These are phyloP conservation scores for Rhodeus uyekii DNA, from an alignment of 2,797 vertebrate species.

Conservation along the genomic window DNA sequence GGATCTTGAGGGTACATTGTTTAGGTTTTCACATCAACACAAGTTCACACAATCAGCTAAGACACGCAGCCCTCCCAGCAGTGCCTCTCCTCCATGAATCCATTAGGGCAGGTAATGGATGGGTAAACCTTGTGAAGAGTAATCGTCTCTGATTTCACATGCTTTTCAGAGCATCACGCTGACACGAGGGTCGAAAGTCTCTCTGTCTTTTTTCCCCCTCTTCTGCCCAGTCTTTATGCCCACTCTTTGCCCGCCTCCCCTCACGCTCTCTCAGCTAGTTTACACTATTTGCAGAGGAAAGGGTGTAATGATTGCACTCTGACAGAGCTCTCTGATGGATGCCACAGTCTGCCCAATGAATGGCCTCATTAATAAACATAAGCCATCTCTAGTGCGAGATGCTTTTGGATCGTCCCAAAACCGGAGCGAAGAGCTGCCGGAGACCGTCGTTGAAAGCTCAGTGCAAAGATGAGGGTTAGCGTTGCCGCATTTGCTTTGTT, in stretches of 20 bases:
- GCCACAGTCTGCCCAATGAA: slow-evolving; percentile 71
- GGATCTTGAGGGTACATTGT: slow-evolving; percentile 47
- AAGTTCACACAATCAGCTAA: slow-evolving; percentile 58
- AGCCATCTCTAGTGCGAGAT: slow-evolving; percentile 71
- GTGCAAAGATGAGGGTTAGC: background rate
- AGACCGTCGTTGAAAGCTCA: slow-evolving; percentile 16
- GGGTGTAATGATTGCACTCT: slow-evolving; percentile 78
- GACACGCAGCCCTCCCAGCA: slow-evolving; percentile 37
- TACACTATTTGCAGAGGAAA: slow-evolving; percentile 76
- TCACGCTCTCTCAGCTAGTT: slow-evolving; percentile 64
- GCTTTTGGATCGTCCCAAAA: slow-evolving; percentile 70
- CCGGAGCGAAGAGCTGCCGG: slow-evolving; percentile 43
- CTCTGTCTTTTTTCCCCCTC: slow-evolving; percentile 29
- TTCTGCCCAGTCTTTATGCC: slow-evolving; percentile 20
- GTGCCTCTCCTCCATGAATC: slow-evolving; percentile 67
- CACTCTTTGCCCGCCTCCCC: slow-evolving; percentile 6
- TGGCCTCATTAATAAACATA: slow-evolving; percentile 82
- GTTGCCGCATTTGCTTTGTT: slow-evolving; percentile 1
- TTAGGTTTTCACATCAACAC: slow-evolving; percentile 50
- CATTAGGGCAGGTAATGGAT: slow-evolving; percentile 80
- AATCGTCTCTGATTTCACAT: slow-evolving; percentile 85
- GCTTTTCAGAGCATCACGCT: slow-evolving; percentile 78
- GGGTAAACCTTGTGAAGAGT: slow-evolving; percentile 84
- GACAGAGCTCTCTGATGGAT: slow-evolving; percentile 74
- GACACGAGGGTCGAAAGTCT: slow-evolving; percentile 75